phyloP scores from a whole-genome alignment of 2,888 invertebrate genomes.

The Zeuzera pyrina region DNA sequence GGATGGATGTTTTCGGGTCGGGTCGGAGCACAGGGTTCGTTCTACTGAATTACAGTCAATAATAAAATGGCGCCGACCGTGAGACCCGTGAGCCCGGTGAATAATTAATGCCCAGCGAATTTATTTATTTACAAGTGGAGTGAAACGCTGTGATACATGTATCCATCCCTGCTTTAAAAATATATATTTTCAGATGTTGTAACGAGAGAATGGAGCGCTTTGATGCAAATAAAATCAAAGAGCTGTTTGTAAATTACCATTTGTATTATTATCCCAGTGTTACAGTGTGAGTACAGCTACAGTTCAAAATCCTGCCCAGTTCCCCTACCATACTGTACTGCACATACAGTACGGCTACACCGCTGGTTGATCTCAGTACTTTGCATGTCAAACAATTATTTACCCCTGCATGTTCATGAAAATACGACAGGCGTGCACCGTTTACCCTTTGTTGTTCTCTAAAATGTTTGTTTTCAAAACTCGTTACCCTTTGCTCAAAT shows the following conservation, averaged over 20 bases:
- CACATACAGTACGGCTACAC: too few species aligned
- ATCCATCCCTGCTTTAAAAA: neutral
- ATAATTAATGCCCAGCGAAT: conserved; percentile 20
- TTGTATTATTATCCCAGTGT: neutral
- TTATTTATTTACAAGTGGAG: conserved; percentile 18
- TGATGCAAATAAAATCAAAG: neutral
- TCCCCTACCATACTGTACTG: too few species aligned
- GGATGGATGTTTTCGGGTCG: conserved; percentile 36
- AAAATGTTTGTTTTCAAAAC: conserved; percentile 63
- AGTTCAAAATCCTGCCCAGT: too few species aligned
- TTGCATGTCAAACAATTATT: conserved; percentile 54
- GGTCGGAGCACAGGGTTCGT: conserved; percentile 29
- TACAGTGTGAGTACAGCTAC: too few species aligned
- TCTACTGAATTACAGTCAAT: conserved; percentile 36
- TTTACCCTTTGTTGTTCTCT: conserved; percentile 49
- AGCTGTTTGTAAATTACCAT: neutral
- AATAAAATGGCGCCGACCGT: conserved; percentile 29
- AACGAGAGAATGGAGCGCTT: neutral
- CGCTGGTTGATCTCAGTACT: conserved; percentile 42
- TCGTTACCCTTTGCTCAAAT: conserved; percentile 53
- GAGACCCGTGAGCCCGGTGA: conserved; percentile 13
- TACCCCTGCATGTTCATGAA: conserved; percentile 38
- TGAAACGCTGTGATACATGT: conserved; percentile 8
- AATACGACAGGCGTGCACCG: conserved; percentile 47
- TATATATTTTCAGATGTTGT: neutral